Percentiles rank a stretch among this genome's conserved stretches.
phyloP scores from a whole-genome alignment of 2,797 vertebrate species.

The Melopsittacus undulatus region DNA sequence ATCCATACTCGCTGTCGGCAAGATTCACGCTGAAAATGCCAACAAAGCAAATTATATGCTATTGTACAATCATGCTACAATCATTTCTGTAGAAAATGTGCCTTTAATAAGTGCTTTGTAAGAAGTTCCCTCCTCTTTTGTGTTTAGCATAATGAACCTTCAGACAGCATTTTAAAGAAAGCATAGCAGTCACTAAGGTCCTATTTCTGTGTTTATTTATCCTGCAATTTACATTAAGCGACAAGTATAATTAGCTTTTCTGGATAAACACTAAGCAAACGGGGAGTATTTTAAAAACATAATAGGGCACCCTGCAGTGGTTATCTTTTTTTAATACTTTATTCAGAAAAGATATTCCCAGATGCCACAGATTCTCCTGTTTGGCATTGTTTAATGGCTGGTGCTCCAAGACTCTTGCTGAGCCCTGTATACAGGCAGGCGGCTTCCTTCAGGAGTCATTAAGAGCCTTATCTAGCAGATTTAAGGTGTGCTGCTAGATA shows the following conservation, averaged over 20 bases:
- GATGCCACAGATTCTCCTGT: neutral
- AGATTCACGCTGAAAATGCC: conserved; percentile 30
- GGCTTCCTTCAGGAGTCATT: neutral
- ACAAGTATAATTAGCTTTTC: conserved; percentile 48
- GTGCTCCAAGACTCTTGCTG: neutral
- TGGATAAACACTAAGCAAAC: conserved; percentile 38
- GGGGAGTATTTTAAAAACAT: conserved; percentile 20
- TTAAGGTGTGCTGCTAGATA: neutral
- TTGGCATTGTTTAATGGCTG: neutral
- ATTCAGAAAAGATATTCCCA: neutral
- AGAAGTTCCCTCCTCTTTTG: conserved; percentile 77
- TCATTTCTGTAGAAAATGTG: conserved; percentile 81
- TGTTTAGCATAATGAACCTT: conserved; percentile 83
- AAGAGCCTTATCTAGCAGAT: neutral
- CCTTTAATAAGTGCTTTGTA: conserved; percentile 84
- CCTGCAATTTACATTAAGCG: neutral
- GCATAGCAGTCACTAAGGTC: conserved; percentile 20
- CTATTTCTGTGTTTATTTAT: conserved; percentile 63
- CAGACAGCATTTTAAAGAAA: conserved; percentile 79
- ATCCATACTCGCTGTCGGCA: neutral
- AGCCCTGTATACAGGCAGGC: neutral
- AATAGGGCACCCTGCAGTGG: neutral
- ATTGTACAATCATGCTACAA: conserved; percentile 79
- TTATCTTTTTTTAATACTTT: conserved; percentile 11
- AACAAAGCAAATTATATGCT: conserved; percentile 53